Evolutionary conservation across 1,140 invertebrate genomes (phyloP), one percentile per base, ranked within the genome.

Genomic region (Drosophila athabasca): DNA sequence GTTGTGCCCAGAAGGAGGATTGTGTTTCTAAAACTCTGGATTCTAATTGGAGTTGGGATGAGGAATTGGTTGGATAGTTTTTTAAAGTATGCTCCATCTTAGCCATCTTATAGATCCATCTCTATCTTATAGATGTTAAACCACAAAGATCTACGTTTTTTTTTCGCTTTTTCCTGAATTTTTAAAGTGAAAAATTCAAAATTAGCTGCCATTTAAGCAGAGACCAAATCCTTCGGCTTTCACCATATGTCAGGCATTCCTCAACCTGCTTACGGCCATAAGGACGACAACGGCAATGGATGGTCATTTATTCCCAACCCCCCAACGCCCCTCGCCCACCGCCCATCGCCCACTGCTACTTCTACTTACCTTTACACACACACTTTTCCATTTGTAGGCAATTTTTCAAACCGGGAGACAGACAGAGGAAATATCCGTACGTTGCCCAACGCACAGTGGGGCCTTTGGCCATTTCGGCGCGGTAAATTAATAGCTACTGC

Each of bases 321-420:
- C 17, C 17, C 17, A 19, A 19, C 17, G 17, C 17, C 17, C 17
- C 17, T 1, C 17, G 17, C 17, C 17, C 17, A 19, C 17, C 17
- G 17, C 1, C 17, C 29, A 5, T 0, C 24, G 24, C 24, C 4
- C 24, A 26, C 4, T 5, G 24, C 24, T 74, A 53, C 46, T 35
- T 31, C 49, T 51, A 65, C 60, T 66, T 75, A 81, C 73, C 79
- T 81, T 66, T 77, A 58, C 74, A 82, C 74, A 78, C 60, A 64
- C 76, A 67, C 75, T 83, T 83, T 67, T 83, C 72, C 70, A 71
- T 79, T 83, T 83, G 65, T 70, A 62, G 75, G 75, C 79, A 70
- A 83, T 83, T 75, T 83, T 57, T 79, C 75, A 79, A 55, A 76
- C 39, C 17, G 44, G 35, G n/a, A 15, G 44, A 26, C 24, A 50